Base-by-base conservation (phyloP, 2,113 vertebrate genomes). In the Salvelinus sp. region DNA sequence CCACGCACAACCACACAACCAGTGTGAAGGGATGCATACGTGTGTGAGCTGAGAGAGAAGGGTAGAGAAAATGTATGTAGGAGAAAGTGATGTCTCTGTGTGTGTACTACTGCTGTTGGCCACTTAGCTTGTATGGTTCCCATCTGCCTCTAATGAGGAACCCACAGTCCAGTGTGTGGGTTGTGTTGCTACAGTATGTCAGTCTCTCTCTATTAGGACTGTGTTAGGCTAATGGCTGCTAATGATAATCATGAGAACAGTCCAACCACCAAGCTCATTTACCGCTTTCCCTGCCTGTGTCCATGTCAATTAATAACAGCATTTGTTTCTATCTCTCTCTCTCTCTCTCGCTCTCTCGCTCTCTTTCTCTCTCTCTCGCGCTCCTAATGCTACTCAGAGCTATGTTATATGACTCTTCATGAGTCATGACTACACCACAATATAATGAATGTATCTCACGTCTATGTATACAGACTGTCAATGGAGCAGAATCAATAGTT, bases 141-240 rank as follows among this genome's bases (percentile, higher is more conserved):
- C 65, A 67, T 4, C 28, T 30, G 16, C 6, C 65, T 33, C 5
- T 33, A 18, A 16, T 66, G 65, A 30, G 14, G 13, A 67, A 30
- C 25, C 65, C 6, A 69, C 79, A 81, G 87, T 88, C 76, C 82
- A 81, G 79, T 76, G 66, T 85, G 76, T 79, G 69, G 80, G 72
- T 79, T 22, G n/a, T 22, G n/a, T 22, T 82, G 77, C 81, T 44
- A 65, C 75, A 71, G 79, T 70, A 58, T 76, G 81, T 81, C 73
- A 72, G 73, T 72, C 76, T 13, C 64, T 73, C 75, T 76, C 75
- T 75, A 28, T 48, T 9, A 33, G n/a, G 14, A 79, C 69, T 88
- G 72, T 78, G 70, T 66, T 22, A 22, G 58, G n/a, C n/a, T 81
- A 79, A 85, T 78, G 69, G 79, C 82, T 77, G 69, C 70, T 75